Base-by-base conservation (phyloP, 1,140 invertebrate species). In the Euura saliciscinereae region DNA sequence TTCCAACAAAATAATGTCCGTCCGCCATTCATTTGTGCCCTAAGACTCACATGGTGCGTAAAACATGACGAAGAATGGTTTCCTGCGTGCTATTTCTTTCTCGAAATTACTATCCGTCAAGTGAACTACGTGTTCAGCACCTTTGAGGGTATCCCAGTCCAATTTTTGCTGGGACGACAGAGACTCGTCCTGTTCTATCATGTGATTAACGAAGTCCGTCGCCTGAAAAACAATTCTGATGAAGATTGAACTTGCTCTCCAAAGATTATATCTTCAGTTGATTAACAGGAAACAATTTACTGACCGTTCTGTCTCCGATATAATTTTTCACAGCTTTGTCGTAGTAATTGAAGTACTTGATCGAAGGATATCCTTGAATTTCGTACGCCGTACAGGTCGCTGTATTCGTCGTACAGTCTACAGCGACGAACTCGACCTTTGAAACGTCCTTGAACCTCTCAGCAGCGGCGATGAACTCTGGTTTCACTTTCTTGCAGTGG, bases 401-500 rank as follows among this genome's bases (percentile, higher is more conserved):
- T 46, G 87, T 84, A 66, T 93, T 86, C 44, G 87, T 83, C 2
- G 95, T 97, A 80, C 96, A 97, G 85, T 97, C 96, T 1, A 97
- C 91, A 8, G 95, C 96, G 4, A 90, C 94, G 85, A 96, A 94
- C 11, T 91, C 90, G 6, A 95, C 90, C 86, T 93, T 90, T 6
- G 91, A 87, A 81, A 94, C 91, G 74, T 94, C 92, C 46, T 92
- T 92, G 77, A 95, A 92, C 46, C 89, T 83, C 68, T 91, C 91
- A 6, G 96, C 96, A 4, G 95, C 94, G 64, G 88, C 88, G 13
- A 89, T 90, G 81, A 94, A 96, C 85, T 97, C 94, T 11, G 96
- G 95, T 84, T 97, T 97, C 0, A 95, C 92, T 77, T 91, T 92
- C 81, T 97, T 97, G 83, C 96, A 97, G 84, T 97, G 95, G 6